Conservation (phyloP, 1,140 invertebrate species). For the Triops cancriformis region DNA sequence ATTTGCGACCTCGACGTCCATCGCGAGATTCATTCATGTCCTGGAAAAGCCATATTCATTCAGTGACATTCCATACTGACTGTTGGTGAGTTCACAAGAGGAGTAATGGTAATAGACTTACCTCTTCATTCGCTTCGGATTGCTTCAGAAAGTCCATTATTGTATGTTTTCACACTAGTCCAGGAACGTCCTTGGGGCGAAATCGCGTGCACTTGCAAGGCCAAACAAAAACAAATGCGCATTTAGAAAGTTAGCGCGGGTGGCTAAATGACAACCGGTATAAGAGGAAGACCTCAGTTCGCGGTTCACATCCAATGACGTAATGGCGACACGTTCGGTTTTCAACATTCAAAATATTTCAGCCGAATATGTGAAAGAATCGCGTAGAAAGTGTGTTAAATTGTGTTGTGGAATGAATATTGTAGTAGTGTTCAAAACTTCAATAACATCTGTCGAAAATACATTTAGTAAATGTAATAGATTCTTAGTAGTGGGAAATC, state of each 20-base stretch:
- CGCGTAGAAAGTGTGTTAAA: too few species aligned
- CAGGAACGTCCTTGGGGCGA: background rate
- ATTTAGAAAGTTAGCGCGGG: background rate
- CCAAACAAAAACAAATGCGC: slow-evolving; percentile 1
- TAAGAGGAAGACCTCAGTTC: too few species aligned
- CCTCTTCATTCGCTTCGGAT: background rate
- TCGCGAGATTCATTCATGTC: background rate
- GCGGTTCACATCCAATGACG: too few species aligned
- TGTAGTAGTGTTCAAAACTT: too few species aligned
- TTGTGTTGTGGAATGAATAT: too few species aligned
- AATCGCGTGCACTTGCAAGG: background rate
- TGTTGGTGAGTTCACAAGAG: background rate
- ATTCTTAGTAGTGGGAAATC: too few species aligned
- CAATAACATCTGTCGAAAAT: too few species aligned
- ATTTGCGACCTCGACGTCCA: background rate
- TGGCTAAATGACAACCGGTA: too few species aligned
- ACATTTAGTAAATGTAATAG: too few species aligned
- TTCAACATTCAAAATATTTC: too few species aligned
- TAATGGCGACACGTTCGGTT: too few species aligned
- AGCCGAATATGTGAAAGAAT: too few species aligned
- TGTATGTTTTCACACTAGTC: background rate
- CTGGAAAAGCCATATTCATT: background rate
- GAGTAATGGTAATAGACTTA: background rate
- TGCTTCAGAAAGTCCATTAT: background rate
- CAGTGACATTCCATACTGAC: background rate